A percentile compares a stretch with the other conserved stretches of the same genome.
phyloP scores from a whole-genome alignment of 2,888 invertebrate species.

The Oscheius sp. region DNA sequence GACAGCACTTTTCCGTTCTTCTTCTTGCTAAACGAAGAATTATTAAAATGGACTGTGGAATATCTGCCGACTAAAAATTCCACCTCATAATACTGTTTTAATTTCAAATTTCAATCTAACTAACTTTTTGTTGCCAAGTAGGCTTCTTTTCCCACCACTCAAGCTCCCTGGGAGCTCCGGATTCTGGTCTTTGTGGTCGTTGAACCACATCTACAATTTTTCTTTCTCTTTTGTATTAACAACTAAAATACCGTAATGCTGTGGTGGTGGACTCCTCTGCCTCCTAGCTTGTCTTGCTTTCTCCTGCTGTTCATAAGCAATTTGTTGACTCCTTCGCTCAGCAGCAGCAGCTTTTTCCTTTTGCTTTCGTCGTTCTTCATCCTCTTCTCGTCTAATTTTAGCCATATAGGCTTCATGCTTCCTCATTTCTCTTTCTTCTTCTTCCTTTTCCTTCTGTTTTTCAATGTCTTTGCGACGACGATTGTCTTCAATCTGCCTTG shows the following conservation, averaged over 20 bases:
- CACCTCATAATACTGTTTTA: too few species aligned
- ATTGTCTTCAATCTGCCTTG: slow-evolving; percentile 58
- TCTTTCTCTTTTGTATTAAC: background rate
- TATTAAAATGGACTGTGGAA: background rate
- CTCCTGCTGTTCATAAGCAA: slow-evolving; percentile 38
- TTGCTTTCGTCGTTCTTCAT: slow-evolving; percentile 38
- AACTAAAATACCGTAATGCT: background rate
- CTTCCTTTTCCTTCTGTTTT: slow-evolving; percentile 53
- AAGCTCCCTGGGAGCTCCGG: slow-evolving; percentile 33
- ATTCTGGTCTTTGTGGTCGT: slow-evolving; percentile 2
- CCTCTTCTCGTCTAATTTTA: slow-evolving; percentile 42
- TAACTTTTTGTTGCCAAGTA: slow-evolving; percentile 44
- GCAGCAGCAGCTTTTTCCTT: slow-evolving; percentile 42
- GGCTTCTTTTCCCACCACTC: slow-evolving; percentile 64
- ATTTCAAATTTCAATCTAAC: background rate
- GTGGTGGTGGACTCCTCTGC: slow-evolving; percentile 19
- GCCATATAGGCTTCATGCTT: slow-evolving; percentile 47
- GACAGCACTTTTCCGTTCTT: slow-evolving; percentile 46
- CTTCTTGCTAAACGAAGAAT: background rate
- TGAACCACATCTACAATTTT: background rate
- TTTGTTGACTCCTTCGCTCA: slow-evolving; percentile 43
- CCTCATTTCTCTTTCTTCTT: slow-evolving; percentile 52
- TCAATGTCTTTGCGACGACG: slow-evolving; percentile 47
- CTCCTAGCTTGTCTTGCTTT: slow-evolving; percentile 1
- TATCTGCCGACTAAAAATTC: too few species aligned